A percentile compares a stretch with the other conserved stretches of the same genome.
Conservation (phyloP, 2,888 invertebrate species). For the Phengaris alcon region DNA sequence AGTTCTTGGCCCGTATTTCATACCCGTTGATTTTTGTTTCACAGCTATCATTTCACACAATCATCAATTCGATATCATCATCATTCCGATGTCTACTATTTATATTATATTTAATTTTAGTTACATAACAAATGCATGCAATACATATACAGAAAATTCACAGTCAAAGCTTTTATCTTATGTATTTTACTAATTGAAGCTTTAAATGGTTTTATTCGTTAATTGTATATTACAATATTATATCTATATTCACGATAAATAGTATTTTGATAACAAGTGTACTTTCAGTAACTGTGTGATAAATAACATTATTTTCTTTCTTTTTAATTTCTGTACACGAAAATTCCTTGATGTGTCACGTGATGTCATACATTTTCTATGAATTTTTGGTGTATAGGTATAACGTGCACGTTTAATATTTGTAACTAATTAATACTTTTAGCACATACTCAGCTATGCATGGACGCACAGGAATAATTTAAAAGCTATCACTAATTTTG, state of each 20-base stretch:
- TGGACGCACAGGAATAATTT: constrained; percentile 50
- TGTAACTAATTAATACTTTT: background rate
- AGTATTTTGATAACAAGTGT: background rate
- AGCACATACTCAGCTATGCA: constrained; percentile 35
- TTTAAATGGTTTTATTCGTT: background rate
- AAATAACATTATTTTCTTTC: constrained; percentile 11
- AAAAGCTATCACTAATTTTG: constrained; percentile 57
- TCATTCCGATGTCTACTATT: background rate
- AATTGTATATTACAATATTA: no score
- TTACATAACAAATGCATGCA: background rate
- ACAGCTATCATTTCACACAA: constrained; percentile 32
- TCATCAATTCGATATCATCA: background rate
- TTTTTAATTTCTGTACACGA: constrained; percentile 48
- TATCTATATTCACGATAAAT: background rate
- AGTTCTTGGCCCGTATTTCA: constrained; percentile 64
- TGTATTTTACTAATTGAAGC: background rate
- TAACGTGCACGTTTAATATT: constrained; percentile 8
- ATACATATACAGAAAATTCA: background rate
- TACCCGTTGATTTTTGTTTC: constrained; percentile 58
- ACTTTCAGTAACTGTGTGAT: background rate
- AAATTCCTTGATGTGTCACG: background rate
- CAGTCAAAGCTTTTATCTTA: background rate
- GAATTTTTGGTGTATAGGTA: constrained; percentile 9
- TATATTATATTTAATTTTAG: background rate
- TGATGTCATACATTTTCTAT: background rate